Evolutionary conservation across 2,113 vertebrate species (phyloP).

Genomic region (Aramus guarauna): DNA sequence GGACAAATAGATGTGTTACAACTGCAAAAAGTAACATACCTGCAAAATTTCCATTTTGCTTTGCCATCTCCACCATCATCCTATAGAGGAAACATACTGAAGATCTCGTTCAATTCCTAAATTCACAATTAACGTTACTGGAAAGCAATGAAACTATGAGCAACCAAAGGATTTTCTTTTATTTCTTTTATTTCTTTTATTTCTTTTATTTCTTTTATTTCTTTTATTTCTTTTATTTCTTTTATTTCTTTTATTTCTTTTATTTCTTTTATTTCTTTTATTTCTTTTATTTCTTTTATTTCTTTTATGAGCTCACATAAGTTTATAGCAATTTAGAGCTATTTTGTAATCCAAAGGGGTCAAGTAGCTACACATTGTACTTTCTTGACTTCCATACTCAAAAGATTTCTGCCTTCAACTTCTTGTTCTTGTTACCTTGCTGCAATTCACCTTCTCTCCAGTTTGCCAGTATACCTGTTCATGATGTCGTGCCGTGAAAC

Average conservation of each 20-base stretch:
- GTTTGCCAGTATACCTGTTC: background rate
- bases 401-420: background rate
- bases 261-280: too few species aligned
- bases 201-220: too few species aligned
- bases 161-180: background rate
- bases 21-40: background rate
- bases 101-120: background rate
- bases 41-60: background rate
- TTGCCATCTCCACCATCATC: background rate
- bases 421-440: background rate
- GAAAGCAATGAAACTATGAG: background rate
- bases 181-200: background rate
- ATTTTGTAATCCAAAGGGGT: background rate
- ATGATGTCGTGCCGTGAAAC: background rate
- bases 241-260: background rate
- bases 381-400: background rate
- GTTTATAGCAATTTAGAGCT: background rate
- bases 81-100: background rate
- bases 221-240: background rate
- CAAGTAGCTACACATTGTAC: background rate
- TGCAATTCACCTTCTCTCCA: background rate
- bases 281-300: background rate
- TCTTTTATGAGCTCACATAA: background rate
- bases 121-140: background rate
- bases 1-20: background rate